Percentiles rank a stretch among this genome's conserved stretches.
phyloP scores from a whole-genome alignment of 2,797 vertebrate species.

The Geotrypetes seraphini region DNA sequence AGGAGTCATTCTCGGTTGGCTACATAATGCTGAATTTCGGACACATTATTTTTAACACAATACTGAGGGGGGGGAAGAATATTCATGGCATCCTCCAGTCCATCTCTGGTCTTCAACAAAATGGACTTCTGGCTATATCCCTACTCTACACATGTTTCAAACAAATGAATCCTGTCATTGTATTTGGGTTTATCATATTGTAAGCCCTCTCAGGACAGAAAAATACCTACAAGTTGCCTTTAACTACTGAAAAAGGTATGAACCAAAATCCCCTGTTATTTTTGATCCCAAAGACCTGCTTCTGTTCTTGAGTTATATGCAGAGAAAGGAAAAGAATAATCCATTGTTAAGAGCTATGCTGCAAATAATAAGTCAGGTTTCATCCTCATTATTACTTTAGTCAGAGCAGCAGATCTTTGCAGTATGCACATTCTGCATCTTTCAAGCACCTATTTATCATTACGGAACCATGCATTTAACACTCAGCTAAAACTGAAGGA shows the following conservation, averaged over 20 bases:
- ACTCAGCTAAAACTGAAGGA: slow-evolving; percentile 1
- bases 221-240: no score
- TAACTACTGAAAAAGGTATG: no score
- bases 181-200: slow-evolving; percentile 10
- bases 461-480: background rate
- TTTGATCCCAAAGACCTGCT: slow-evolving; percentile 16
- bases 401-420: slow-evolving; percentile 34
- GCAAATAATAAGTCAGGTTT: slow-evolving; percentile 31
- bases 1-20: no score
- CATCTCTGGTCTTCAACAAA: no score
- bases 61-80: no score
- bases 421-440: slow-evolving; percentile 47
- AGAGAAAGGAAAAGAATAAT: slow-evolving; percentile 20
- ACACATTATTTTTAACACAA: no score
- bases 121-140: no score
- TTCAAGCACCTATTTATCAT: slow-evolving; percentile 42
- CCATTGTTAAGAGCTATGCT: slow-evolving; percentile 39
- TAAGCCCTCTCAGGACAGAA: no score
- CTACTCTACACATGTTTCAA: no score
- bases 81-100: no score
- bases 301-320: slow-evolving; percentile 16
- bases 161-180: background rate
- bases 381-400: slow-evolving; percentile 37
- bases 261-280: no score
- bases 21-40: no score